Evolutionary conservation across 2,113 vertebrate genomes (phyloP).

Genomic region (Eurypyga helias): DNA sequence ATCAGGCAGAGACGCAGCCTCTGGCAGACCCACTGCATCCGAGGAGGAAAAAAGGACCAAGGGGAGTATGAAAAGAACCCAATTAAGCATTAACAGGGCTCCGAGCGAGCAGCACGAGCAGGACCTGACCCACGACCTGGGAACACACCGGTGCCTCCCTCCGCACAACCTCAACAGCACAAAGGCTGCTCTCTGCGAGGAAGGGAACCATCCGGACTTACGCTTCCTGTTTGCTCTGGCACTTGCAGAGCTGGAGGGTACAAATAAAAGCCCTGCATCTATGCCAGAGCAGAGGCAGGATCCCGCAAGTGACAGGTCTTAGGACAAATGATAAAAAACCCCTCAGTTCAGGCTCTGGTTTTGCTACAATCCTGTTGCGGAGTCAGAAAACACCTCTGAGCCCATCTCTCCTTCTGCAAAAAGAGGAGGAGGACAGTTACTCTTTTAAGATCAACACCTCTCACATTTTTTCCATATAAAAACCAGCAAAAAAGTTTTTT

Average conservation of each 20-base stretch:
- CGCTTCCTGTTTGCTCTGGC: no score
- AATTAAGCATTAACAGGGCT: background rate
- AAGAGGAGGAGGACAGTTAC: background rate
- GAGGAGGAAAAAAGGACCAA: no score
- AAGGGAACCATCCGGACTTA: background rate
- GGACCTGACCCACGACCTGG: background rate
- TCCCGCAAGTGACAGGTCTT: background rate
- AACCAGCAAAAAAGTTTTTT: background rate
- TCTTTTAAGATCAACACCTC: background rate
- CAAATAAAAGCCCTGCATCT: background rate
- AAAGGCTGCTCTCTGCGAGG: no score
- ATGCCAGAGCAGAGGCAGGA: background rate
- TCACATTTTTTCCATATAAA: fast-evolving
- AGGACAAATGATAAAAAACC: background rate
- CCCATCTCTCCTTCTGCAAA: background rate
- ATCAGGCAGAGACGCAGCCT: background rate
- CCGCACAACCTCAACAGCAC: background rate
- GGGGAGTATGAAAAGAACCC: background rate
- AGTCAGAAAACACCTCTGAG: fast-evolving
- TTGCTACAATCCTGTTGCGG: background rate
- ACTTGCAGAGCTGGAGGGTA: background rate
- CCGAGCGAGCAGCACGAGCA: fast-evolving
- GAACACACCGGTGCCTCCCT: background rate
- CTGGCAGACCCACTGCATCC: fast-evolving
- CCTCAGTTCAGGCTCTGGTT: background rate